Percentiles rank a stretch among this genome's conserved stretches.
These are phyloP conservation scores for Chaetogeoica ovagalla DNA, from an alignment of 2,888 invertebrate species.

Conservation along the genomic window DNA sequence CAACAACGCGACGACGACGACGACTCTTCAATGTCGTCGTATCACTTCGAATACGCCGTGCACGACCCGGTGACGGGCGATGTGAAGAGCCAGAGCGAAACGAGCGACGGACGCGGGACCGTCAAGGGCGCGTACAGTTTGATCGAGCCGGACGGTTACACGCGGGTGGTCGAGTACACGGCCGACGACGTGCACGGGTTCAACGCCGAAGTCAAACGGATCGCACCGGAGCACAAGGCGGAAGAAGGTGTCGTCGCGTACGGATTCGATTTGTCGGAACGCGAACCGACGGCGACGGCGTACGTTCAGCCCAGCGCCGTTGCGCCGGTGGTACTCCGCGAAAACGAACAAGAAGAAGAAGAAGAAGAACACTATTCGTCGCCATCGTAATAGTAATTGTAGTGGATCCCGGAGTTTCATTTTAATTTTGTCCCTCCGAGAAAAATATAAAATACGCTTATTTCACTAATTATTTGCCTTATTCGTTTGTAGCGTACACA, in stretches of 20 bases:
- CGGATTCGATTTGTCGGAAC: background rate
- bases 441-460: too few relatives aligned
- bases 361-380: too few relatives aligned
- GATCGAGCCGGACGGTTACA: slow-evolving; percentile 44
- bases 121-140: slow-evolving; percentile 37
- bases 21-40: background rate
- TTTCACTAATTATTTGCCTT: too few relatives aligned
- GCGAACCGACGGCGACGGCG: too few relatives aligned
- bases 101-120: slow-evolving; percentile 27
- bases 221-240: background rate
- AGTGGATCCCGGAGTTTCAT: too few relatives aligned
- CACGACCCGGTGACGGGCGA: slow-evolving; percentile 42
- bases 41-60: slow-evolving; percentile 32
- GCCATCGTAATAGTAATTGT: too few relatives aligned
- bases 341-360: too few relatives aligned
- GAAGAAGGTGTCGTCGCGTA: background rate
- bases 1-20: too few relatives aligned
- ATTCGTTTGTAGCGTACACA: too few relatives aligned
- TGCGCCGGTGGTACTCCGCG: too few relatives aligned
- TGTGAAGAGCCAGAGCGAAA: slow-evolving; percentile 25
- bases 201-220: slow-evolving; percentile 26
- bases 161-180: slow-evolving; percentile 37
- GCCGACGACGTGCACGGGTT: slow-evolving; percentile 43
- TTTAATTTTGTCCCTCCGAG: too few relatives aligned
- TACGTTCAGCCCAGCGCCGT: too few relatives aligned